Evolutionary conservation across 1,140 invertebrate species (phyloP), one percentile per base, ranked within the genome.

Genomic region (Drosophila carrolli): DNA sequence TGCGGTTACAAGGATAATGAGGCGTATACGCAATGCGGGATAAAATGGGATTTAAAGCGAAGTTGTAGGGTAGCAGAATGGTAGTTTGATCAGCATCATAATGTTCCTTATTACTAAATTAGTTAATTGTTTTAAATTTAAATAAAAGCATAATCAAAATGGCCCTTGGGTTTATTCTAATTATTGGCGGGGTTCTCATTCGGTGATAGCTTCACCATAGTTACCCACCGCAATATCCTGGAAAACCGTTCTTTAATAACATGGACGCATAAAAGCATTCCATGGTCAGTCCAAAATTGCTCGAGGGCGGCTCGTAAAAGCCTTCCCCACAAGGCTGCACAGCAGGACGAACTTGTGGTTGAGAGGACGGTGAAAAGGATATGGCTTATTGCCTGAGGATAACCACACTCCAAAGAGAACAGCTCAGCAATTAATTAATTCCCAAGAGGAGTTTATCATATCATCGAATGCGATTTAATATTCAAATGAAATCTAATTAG

Each of bases 1-100:
- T 61, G 73, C 43, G 73, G 72, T 75, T 58, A 38, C 35, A 11
- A 35, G 72, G 46, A 70, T 77, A 77, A 77, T 62, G 74, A 61
- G 63, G 75, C 75, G 75, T 77, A 62, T 70, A 68, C 75, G 57
- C 38, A 53, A 62, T 70, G 57, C 37, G 48, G 55, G 19, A 16
- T 41, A 40, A 27, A 66, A 51, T 58, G 60, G 46, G 47, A 58
- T 75, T 50, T 57, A 41, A 48, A 63, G 57, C 19, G 35, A 37
- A 10, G 11, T 14, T 43, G 13, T 19, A 41, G 43, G 51, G 50
- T 37, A 74, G 14, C 43, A 37, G n/a, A 7, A 19, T 4, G 11
- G 35, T 32, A 19, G 14, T 43, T 10, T 19, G 5, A 2, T 14
- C n/a, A 5, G 29, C n/a, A 2, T 23, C 3, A 10, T 46, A 23